Conservation (phyloP, 2,888 invertebrate species). For the Eretmocerus hayati region DNA sequence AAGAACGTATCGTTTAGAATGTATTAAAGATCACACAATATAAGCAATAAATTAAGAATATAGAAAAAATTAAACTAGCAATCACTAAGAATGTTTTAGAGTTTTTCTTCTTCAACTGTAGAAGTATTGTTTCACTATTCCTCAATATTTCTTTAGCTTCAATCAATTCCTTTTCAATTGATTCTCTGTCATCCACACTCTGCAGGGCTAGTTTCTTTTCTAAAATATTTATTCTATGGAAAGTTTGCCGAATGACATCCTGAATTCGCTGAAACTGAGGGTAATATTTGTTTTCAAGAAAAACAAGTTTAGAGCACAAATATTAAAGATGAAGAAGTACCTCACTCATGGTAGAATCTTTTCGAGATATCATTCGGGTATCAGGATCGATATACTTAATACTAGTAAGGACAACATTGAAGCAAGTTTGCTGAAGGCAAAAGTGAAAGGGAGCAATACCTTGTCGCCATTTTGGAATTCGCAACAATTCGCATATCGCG, state of each 20-base stretch:
- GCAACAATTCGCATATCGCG: too few relatives aligned
- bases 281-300: background rate
- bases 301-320: background rate
- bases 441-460: background rate
- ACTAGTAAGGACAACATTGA: background rate
- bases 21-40: slow-evolving; percentile 28
- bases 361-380: background rate
- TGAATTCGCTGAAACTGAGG: slow-evolving; percentile 37
- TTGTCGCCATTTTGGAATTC: slow-evolving; percentile 22
- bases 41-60: slow-evolving; percentile 32
- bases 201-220: slow-evolving; percentile 30
- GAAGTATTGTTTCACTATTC: slow-evolving; percentile 33
- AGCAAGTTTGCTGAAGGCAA: background rate
- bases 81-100: slow-evolving; percentile 37
- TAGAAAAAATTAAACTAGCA: slow-evolving; percentile 31
- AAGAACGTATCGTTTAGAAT: background rate
- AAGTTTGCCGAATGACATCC: slow-evolving; percentile 32
- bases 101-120: slow-evolving; percentile 33
- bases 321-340: slow-evolving; percentile 5
- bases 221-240: slow-evolving; percentile 32
- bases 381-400: background rate
- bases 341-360: slow-evolving; percentile 11
- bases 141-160: slow-evolving; percentile 33
- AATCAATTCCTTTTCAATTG: slow-evolving; percentile 35
- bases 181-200: slow-evolving; percentile 34